Conservation (phyloP, 2,888 invertebrate species). For the Rotaria magnacalcarata region DNA sequence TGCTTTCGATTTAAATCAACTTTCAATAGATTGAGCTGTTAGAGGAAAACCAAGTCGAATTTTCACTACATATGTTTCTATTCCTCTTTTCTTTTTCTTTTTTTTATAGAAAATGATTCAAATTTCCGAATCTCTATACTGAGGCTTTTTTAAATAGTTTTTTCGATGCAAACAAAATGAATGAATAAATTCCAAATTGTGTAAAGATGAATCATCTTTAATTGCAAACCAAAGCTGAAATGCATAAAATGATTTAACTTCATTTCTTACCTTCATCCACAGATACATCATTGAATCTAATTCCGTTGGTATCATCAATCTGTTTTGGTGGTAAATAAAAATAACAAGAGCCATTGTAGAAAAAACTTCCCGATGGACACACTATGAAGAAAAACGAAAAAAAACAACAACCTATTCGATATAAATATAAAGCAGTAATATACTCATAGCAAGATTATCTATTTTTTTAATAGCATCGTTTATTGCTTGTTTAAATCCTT, state of each 20-base stretch:
- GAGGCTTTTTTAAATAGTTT: too few species aligned
- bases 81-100: too few species aligned
- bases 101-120: too few species aligned
- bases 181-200: too few species aligned
- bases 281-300: constrained; percentile 2
- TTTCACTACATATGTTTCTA: too few species aligned
- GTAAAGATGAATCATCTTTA: too few species aligned
- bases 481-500: constrained; percentile 14
- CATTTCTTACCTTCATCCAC: neutral
- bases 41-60: too few species aligned
- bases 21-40: too few species aligned
- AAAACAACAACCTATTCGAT: neutral
- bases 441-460: neutral
- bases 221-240: too few species aligned
- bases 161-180: too few species aligned
- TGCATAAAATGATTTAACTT: too few species aligned
- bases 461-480: neutral
- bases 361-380: constrained; percentile 11
- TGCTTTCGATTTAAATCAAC: neutral
- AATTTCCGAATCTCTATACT: too few species aligned
- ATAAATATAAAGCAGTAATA: neutral
- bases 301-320: neutral
- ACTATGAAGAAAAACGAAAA: neutral
- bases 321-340: constrained; percentile 33
- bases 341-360: constrained; percentile 32